Percentiles rank a stretch among this genome's conserved stretches.
Conservation (phyloP, 2,888 invertebrate species). For the Onchidella celtica region DNA sequence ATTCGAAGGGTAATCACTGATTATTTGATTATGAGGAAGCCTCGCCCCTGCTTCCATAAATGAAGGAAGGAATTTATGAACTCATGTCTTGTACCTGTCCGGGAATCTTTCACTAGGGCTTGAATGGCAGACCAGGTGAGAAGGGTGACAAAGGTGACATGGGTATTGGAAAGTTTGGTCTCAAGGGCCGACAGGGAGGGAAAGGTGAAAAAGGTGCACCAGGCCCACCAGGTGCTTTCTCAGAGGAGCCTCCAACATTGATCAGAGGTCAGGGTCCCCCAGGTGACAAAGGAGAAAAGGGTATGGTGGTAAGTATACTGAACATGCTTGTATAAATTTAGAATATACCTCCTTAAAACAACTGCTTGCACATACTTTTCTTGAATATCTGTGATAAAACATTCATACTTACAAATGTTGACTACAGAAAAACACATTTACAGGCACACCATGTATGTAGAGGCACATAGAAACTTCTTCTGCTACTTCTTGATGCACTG, state of each 20-base stretch:
- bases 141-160: conserved; percentile 79
- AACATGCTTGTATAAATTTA: neutral
- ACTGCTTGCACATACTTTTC: neutral
- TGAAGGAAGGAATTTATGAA: no score
- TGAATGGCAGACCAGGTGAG: conserved; percentile 70
- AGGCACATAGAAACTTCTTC: no score
- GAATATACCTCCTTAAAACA: neutral
- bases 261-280: conserved; percentile 55
- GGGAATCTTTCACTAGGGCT: conserved; percentile 65
- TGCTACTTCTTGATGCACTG: no score
- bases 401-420: no score
- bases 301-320: conserved; percentile 50
- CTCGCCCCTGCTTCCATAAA: no score
- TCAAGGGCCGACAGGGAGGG: conserved; percentile 64
- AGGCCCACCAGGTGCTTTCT: conserved; percentile 50
- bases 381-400: neutral
- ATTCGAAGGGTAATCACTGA: no score
- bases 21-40: no score
- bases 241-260: conserved; percentile 5
- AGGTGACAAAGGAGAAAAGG: conserved; percentile 61
- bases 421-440: no score
- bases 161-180: conserved; percentile 65
- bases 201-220: conserved; percentile 59
- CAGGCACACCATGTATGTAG: no score
- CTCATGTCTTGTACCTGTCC: no score